Conservation (phyloP, 2,888 invertebrate genomes). For the Conops quadrifasciatus region DNA sequence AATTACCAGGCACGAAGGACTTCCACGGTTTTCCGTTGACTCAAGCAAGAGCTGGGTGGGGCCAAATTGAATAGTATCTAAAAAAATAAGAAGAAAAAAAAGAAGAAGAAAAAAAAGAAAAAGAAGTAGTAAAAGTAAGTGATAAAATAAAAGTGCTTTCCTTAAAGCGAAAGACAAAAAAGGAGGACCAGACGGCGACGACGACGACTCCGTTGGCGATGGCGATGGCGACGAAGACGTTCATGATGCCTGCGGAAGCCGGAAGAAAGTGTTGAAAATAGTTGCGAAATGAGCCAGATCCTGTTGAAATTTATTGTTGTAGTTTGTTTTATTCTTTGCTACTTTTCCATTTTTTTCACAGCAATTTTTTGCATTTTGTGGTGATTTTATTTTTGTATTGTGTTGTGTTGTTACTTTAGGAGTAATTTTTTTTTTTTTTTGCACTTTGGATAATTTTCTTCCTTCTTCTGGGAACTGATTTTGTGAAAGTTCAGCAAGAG, state of each 20-base stretch:
- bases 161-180: too few species aligned
- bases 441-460: neutral
- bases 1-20: too few species aligned
- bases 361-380: neutral
- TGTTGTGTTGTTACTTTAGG: neutral
- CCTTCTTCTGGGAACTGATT: too few species aligned
- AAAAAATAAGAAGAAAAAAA: too few species aligned
- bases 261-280: constrained; percentile 24
- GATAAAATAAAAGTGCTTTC: too few species aligned
- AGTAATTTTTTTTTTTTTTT: neutral
- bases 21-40: too few species aligned
- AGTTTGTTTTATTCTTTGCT: too few species aligned
- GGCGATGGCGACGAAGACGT: constrained; percentile 1
- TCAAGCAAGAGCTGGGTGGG: too few species aligned
- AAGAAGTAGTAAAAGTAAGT: too few species aligned
- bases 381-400: too few species aligned
- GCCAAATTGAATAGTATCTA: too few species aligned
- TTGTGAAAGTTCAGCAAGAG: neutral
- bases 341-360: neutral
- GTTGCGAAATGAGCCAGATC: constrained; percentile 21
- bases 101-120: too few species aligned
- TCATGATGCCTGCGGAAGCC: neutral
- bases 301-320: neutral
- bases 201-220: neutral
- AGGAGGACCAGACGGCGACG: neutral